Evolutionary conservation across 2,888 invertebrate species (phyloP).

Genomic region (Mythimna albipuncta): DNA sequence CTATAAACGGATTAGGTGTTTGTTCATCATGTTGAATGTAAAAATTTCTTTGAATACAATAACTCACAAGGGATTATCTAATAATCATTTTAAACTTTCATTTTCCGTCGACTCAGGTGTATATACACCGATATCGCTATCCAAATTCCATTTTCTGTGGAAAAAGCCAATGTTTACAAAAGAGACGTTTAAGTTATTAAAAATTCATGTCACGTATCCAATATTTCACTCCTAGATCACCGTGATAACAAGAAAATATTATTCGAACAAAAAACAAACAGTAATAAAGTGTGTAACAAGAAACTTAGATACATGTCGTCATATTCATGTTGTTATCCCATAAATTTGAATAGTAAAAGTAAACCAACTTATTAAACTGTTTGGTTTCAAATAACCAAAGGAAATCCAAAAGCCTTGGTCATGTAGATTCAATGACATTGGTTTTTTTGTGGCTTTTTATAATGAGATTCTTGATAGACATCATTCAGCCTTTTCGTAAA

Average conservation of each 20-base stretch:
- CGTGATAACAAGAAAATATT: conserved; percentile 28
- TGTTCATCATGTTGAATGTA: too few species aligned
- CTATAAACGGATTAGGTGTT: too few species aligned
- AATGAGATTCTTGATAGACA: background rate
- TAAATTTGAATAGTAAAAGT: conserved; percentile 29
- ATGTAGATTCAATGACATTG: background rate
- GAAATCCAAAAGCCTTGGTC: background rate
- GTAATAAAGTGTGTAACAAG: conserved; percentile 15
- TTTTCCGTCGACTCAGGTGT: background rate
- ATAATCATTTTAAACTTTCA: background rate
- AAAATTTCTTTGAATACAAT: background rate
- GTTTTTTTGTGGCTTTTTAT: background rate
- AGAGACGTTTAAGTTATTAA: conserved; percentile 22
- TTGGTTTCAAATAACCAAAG: background rate
- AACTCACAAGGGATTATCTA: too few species aligned
- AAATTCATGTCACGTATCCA: conserved; percentile 47
- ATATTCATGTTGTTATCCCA: background rate
- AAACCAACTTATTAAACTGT: conserved; percentile 4
- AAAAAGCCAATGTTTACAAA: conserved; percentile 11
- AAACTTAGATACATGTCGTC: background rate
- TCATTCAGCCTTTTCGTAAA: background rate
- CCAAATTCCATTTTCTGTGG: conserved; percentile 7
- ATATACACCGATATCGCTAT: background rate
- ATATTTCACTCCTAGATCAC: conserved; percentile 45
- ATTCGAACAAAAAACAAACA: conserved; percentile 38